A percentile compares a stretch with the other conserved stretches of the same genome.
Conservation (phyloP, 2,797 vertebrate species). For the Squalus acanthias region DNA sequence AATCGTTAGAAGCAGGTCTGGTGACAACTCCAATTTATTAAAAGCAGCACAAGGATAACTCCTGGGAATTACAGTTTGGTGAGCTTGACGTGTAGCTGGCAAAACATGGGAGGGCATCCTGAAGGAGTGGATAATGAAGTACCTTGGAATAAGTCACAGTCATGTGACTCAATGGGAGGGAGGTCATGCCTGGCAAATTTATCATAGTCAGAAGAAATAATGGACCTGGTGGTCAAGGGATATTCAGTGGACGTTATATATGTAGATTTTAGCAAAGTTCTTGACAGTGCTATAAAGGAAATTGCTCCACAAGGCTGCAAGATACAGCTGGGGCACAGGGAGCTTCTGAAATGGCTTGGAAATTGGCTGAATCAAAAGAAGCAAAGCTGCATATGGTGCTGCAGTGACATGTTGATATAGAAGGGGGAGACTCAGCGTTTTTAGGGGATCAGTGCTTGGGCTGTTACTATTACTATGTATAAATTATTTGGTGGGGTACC, state of each 20-base stretch:
- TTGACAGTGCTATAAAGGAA: background rate
- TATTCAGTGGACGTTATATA: background rate
- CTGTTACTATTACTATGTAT: background rate
- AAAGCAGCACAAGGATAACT: background rate
- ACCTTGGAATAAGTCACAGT: background rate
- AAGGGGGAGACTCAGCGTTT: too few relatives aligned
- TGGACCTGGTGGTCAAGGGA: background rate
- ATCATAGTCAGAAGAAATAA: background rate
- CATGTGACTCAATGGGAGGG: background rate
- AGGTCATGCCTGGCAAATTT: background rate
- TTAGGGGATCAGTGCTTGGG: too few relatives aligned
- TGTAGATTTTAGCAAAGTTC: background rate
- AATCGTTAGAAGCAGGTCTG: background rate
- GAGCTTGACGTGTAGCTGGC: background rate
- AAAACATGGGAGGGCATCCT: background rate
- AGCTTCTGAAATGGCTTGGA: background rate
- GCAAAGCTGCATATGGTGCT: background rate
- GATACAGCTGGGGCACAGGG: background rate
- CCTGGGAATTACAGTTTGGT: background rate
- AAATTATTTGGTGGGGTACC: background rate
- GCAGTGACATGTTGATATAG: background rate
- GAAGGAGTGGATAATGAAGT: background rate
- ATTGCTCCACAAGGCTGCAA: background rate
- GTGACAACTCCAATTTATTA: constrained; percentile 9
- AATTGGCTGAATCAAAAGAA: background rate